phyloP scores from a whole-genome alignment of 2,888 invertebrate species.

The Habrosyne pyritoides region DNA sequence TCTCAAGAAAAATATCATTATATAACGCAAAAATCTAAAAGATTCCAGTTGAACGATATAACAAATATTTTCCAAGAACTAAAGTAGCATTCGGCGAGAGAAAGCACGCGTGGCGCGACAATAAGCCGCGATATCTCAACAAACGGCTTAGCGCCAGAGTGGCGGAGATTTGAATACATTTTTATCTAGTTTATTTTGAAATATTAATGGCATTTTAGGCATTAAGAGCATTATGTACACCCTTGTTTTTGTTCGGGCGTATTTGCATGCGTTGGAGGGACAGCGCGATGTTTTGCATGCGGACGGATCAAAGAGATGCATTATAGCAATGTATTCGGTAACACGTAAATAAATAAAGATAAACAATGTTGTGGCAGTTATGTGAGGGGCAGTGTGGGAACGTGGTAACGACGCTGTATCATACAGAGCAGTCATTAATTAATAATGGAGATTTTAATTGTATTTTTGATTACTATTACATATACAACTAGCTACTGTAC shows the following conservation, averaged over 20 bases:
- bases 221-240: conserved; percentile 76
- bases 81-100: conserved; percentile 4
- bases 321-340: conserved; percentile 72
- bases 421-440: neutral
- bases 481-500: neutral
- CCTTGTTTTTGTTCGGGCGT: conserved; percentile 74
- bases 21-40: neutral
- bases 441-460: neutral
- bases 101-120: conserved; percentile 26
- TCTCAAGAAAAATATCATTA: neutral
- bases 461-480: neutral
- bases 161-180: conserved; percentile 64
- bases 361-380: conserved; percentile 50
- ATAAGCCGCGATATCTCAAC: conserved; percentile 35
- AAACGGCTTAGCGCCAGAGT: conserved; percentile 38
- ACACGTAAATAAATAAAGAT: conserved; percentile 81
- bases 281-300: conserved; percentile 59
- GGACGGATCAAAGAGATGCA: conserved; percentile 65
- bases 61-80: neutral
- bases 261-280: conserved; percentile 66
- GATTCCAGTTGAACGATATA: neutral
- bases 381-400: conserved; percentile 18
- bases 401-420: neutral
- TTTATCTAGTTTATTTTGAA: conserved; percentile 78
- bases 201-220: conserved; percentile 77